These are phyloP conservation scores for Anolis apletophallus DNA, from an alignment of 2,797 vertebrate genomes.

Conservation along the genomic window DNA sequence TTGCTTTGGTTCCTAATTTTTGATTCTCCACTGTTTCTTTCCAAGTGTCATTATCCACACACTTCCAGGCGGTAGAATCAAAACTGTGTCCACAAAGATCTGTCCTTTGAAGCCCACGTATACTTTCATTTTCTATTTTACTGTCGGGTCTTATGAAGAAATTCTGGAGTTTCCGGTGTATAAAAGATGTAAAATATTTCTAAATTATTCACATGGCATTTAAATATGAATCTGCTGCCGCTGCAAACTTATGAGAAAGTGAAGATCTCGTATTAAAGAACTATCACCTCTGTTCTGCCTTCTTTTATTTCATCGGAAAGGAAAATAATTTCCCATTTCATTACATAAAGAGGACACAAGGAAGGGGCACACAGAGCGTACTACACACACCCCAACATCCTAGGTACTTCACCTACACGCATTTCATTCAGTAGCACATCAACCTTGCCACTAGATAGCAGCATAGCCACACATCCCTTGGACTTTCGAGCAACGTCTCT, in stretches of 20 bases:
- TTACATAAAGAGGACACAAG: background rate
- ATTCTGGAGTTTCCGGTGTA: slow-evolving; percentile 54
- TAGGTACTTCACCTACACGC: background rate
- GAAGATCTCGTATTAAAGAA: slow-evolving; percentile 20
- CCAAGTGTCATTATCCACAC: background rate
- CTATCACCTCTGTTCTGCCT: background rate
- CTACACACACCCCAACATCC: background rate
- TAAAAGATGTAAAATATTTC: slow-evolving; percentile 63
- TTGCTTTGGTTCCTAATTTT: background rate
- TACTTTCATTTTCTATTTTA: background rate
- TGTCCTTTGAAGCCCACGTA: slow-evolving; percentile 14
- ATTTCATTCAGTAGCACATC: background rate
- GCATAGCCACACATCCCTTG: background rate
- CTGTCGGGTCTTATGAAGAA: slow-evolving; percentile 26
- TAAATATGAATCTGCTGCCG: slow-evolving; percentile 43
- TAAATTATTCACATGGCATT: slow-evolving; percentile 58
- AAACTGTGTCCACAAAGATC: slow-evolving; percentile 12
- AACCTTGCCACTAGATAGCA: slow-evolving; percentile 13
- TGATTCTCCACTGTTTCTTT: background rate
- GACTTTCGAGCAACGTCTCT: background rate
- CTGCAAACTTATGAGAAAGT: background rate
- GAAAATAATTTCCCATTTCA: slow-evolving; percentile 21
- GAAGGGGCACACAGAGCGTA: background rate
- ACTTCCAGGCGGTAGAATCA: background rate
- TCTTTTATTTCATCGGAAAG: slow-evolving; percentile 12